Base-by-base conservation (phyloP, 2,113 vertebrate genomes). In the Balaeniceps rex region DNA sequence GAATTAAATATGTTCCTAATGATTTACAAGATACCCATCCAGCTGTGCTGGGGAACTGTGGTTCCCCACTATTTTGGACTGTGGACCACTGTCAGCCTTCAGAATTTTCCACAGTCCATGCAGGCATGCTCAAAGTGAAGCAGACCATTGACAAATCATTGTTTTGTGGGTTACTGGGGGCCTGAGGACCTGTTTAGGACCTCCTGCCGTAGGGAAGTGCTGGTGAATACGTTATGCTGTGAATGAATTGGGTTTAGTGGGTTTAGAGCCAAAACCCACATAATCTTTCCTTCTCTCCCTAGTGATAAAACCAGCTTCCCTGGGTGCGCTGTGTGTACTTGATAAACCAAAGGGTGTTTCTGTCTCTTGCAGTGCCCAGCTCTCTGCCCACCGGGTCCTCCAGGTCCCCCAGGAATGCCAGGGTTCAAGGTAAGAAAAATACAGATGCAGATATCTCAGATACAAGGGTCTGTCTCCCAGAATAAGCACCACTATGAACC, bases 361-460 rank as follows among this genome's bases (percentile, higher is more conserved):
- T 95, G 49, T 81, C 94, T 93, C 88, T 74, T 90, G 68, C 96
- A 99, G 99, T 99, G 99, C 94, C 99, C 99, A 15, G 98, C 99
- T 75, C 98, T 99, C 97, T 99, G 99, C 93, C 99, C 99, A 0
- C 98, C 99, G 8, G 99, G 99, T 21, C 99, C 98, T 5, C 97
- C 99, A 2, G 99, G 99, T 11, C 98, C 99, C 55, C 99, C 99
- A 15, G 99, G 99, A 94, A 99, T 99, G 98, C 99, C 99, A 83
- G 99, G 99, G 81, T 99, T 99, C 98, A 99, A 99, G 99, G 99
- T 99, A 94, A 97, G 96, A 26, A 63, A 54, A 72, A 6, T 38
- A 38, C 9, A 79, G n/a, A n/a, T n/a, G n/a, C n/a, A n/a, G n/a
- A n/a, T n/a, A n/a, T n/a, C n/a, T n/a, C 55, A 61, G 19, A 7